These are phyloP conservation scores for Tylochromis polylepis DNA, from an alignment of 2,113 vertebrate species.

Conservation along the genomic window DNA sequence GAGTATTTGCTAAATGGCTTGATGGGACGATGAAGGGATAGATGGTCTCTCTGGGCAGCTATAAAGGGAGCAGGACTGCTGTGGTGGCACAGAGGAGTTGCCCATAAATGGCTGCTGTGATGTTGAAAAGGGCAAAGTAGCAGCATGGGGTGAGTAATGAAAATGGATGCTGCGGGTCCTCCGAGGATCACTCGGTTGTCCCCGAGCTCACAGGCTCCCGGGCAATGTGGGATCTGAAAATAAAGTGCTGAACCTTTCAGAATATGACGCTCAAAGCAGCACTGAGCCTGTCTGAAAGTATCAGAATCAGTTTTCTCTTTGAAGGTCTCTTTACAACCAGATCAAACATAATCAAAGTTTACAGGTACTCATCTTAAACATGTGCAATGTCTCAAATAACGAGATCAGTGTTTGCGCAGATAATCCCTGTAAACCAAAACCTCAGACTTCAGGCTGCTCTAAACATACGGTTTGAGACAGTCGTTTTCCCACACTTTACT, in stretches of 20 bases:
- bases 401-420: neutral
- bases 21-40: constrained; percentile 4
- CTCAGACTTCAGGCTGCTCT: neutral
- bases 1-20: neutral
- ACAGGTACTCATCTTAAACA: neutral
- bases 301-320: neutral
- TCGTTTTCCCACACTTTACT: neutral
- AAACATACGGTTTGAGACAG: neutral
- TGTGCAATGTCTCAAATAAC: neutral
- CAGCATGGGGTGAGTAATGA: constrained; percentile 11
- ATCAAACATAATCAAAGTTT: neutral
- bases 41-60: constrained; percentile 4
- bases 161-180: constrained; percentile 6
- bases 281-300: neutral
- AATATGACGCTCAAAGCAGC: neutral
- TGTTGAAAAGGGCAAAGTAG: constrained; percentile 54
- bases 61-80: neutral
- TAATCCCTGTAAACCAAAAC: neutral
- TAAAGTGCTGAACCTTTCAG: neutral
- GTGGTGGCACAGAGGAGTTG: neutral
- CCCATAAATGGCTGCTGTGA: constrained; percentile 41
- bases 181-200: neutral
- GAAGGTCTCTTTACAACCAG: neutral
- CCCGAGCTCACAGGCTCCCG: neutral
- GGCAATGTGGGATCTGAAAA: neutral